Conservation (phyloP, 1,140 invertebrate genomes). For the Rhyacophila brunnea region DNA sequence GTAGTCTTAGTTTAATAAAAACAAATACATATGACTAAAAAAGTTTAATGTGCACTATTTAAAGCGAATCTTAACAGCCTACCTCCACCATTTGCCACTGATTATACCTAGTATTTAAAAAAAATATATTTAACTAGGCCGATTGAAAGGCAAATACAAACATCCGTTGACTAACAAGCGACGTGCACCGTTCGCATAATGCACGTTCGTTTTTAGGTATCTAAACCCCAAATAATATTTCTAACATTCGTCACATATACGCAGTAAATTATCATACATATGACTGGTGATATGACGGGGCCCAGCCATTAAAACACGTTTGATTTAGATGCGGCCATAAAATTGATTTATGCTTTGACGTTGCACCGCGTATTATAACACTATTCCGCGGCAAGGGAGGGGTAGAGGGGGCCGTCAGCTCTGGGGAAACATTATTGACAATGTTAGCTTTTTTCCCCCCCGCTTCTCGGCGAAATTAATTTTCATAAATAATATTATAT, state of each 20-base stretch:
- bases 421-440: conserved; percentile 28
- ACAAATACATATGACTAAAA: no score
- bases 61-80: no score
- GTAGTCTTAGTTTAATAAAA: no score
- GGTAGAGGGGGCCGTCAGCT: conserved; percentile 11
- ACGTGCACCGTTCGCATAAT: neutral
- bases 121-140: no score
- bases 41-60: no score
- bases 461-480: no score
- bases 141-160: no score
- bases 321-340: conserved; percentile 59
- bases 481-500: no score
- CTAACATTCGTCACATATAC: conserved; percentile 58
- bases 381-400: conserved; percentile 13
- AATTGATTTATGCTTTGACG: conserved; percentile 52
- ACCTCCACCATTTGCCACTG: no score
- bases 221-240: conserved; percentile 48
- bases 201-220: conserved; percentile 16
- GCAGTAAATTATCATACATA: conserved; percentile 57
- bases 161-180: conserved; percentile 28
- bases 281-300: conserved; percentile 56
- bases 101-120: no score
- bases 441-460: conserved; percentile 2
- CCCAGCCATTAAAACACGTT: conserved; percentile 57
- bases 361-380: conserved; percentile 34